Evolutionary conservation across 2,113 vertebrate genomes (phyloP).

Genomic region (Setophaga kirtlandii): DNA sequence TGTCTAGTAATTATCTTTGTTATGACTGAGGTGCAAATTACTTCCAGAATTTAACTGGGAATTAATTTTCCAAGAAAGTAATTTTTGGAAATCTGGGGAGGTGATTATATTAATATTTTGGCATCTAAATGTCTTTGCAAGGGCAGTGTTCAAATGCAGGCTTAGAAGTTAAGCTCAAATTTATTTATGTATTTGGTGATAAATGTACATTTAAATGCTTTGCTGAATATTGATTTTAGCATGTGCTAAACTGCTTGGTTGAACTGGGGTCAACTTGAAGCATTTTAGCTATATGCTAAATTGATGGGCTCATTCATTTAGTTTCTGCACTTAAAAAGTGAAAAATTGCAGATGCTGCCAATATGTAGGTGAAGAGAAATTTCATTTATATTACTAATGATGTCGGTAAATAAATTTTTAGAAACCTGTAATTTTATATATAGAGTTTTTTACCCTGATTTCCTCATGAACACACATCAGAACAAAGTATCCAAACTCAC

Average conservation of each 20-base stretch:
- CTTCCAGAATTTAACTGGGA: neutral
- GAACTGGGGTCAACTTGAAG: neutral
- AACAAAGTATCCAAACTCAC: neutral
- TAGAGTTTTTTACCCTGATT: neutral
- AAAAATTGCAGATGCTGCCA: neutral
- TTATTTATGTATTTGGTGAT: neutral
- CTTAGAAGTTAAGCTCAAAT: neutral
- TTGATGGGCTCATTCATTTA: neutral
- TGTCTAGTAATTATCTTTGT: neutral
- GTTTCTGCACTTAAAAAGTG: neutral
- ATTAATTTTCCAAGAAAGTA: neutral
- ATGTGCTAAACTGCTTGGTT: neutral
- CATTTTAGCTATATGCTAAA: neutral
- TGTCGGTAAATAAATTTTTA: neutral
- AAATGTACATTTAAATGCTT: neutral
- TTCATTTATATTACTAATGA: neutral
- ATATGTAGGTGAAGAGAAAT: neutral
- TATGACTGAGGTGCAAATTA: neutral
- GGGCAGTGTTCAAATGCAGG: neutral
- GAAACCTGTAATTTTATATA: fast-evolving
- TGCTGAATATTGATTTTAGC: neutral
- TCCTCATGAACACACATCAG: neutral
- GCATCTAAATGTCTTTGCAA: neutral
- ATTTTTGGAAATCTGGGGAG: neutral
- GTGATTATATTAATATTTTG: neutral